Base-by-base conservation (phyloP, 2,113 vertebrate genomes). In the Chamaea fasciata region DNA sequence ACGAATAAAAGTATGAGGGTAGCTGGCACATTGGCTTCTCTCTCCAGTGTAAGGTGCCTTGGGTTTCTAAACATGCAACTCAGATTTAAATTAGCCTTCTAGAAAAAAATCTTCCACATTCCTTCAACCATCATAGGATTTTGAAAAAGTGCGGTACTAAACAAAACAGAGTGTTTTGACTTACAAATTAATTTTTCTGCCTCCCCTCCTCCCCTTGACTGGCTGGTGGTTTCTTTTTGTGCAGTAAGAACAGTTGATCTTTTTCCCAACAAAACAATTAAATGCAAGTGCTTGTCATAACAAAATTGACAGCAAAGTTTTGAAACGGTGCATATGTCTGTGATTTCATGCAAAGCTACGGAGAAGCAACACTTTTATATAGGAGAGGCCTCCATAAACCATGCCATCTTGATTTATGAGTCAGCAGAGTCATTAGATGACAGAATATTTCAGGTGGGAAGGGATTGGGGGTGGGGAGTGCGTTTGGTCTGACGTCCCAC, bases 401-500 rank as follows among this genome's bases (percentile, higher is more conserved):
- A 83, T 68, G 10, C 4, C 4, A 2, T 46, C 35, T 85, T 64
- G 55, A 60, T 84, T 81, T 74, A 37, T 77, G 69, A 63, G 60
- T 59, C 67, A 76, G 10, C 33, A 62, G 56, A 70, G 30, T 63
- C 47, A 47, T 26, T 13, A 39, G 17, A 64, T n/a, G 28, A 83
- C n/a, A 70, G 39, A 79, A 23, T 30, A 53, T 26, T 70, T 65
- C 41, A 79, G 37, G 30, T 77, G 83, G 64, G 59, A 73, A 67
- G 19, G 19, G 26, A 37, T 1, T 1, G 6, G 22, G 13, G 11
- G 0, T 13, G 12, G 7, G 1, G 2, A 5, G 0, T 26, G 5
- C 5, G 17, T 64, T 35, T n/a, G 23, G 41, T 62, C 46, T 5
- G 5, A 68, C 19, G n/a, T 84, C 15, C 4, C 3, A 3, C n/a